Base-by-base conservation (phyloP, 2,888 invertebrate species). In the Epinotia ramella region DNA sequence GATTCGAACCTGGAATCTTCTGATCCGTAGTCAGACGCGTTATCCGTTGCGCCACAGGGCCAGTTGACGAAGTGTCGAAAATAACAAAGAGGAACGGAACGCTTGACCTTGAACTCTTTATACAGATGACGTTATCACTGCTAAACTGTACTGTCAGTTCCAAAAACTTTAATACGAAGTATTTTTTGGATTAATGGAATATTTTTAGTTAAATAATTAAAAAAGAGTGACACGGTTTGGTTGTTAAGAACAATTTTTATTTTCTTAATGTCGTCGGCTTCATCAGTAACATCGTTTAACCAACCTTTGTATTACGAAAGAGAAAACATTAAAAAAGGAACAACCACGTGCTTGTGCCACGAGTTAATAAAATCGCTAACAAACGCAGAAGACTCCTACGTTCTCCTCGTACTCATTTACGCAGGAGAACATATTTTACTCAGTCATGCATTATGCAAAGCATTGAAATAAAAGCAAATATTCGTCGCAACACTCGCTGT, bases 1-100 rank as follows among this genome's bases (percentile, higher is more conserved):
- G 95, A 95, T 95, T 95, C 95, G 95, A 95, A 95, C 93, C 95
- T 96, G 95, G 95, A 95, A 95, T 95, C 95, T 95, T 95, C 95
- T 95, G 95, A 95, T 96, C 95, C 95, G 95, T 96, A 95, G 95
- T 95, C 96, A 96, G 95, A 96, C 95, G 92, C 92, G 91, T 93
- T 93, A 93, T 92, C 87, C 89, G 87, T 89, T 90, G 89, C 89
- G 89, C 88, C 89, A 89, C 89, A 89, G 86, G 89, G 88, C 88
- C 88, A 33, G 77, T 24, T 77, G 6, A 2, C 0, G 3, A 44
- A 28, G 0, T 0, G 28, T 4, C 73, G 72, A 77, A 78, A 77
- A 70, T 67, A 73, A 49, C 56, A 63, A 72, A 76, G 12, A 53
- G 20, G 57, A 70, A 33, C 66, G 44, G 56, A 44, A 40, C 16